Evolutionary conservation across 2,888 invertebrate species (phyloP).

Genomic region (Actias luna): DNA sequence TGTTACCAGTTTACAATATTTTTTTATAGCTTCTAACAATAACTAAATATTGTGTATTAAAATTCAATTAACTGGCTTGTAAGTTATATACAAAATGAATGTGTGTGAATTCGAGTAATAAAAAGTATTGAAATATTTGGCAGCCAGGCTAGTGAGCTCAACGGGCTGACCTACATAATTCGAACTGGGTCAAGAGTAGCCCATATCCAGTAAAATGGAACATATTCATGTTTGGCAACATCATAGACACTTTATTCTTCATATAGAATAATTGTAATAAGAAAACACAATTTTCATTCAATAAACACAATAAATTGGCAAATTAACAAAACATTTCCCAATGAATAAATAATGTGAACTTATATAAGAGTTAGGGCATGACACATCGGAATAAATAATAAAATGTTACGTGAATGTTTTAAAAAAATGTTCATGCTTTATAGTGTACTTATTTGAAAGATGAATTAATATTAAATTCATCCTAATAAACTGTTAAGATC

Average conservation of each 20-base stretch:
- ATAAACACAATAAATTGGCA: too few relatives aligned
- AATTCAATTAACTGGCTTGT: neutral
- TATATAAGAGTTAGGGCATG: too few relatives aligned
- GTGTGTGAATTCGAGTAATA: neutral
- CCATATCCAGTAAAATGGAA: constrained; percentile 35
- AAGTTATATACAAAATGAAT: neutral
- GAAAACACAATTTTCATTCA: too few relatives aligned
- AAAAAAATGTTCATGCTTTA: neutral
- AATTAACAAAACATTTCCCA: too few relatives aligned
- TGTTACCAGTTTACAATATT: too few relatives aligned
- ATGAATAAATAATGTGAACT: too few relatives aligned
- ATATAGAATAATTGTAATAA: too few relatives aligned
- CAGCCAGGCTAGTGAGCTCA: constrained; percentile 43
- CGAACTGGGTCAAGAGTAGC: constrained; percentile 71
- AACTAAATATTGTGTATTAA: neutral
- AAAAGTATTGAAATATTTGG: neutral
- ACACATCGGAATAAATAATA: too few relatives aligned
- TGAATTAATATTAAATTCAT: neutral
- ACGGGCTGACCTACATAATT: constrained; percentile 55
- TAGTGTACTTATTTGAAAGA: neutral
- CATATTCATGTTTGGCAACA: constrained; percentile 27
- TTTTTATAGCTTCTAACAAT: too few relatives aligned
- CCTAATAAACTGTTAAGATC: neutral
- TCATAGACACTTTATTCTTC: constrained; percentile 20
- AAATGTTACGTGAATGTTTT: too few relatives aligned